Evolutionary conservation across 35 echinoderm and acorn worm species (phyloP).

Genomic region (Strongylocentrotus purpuratus): DNA sequence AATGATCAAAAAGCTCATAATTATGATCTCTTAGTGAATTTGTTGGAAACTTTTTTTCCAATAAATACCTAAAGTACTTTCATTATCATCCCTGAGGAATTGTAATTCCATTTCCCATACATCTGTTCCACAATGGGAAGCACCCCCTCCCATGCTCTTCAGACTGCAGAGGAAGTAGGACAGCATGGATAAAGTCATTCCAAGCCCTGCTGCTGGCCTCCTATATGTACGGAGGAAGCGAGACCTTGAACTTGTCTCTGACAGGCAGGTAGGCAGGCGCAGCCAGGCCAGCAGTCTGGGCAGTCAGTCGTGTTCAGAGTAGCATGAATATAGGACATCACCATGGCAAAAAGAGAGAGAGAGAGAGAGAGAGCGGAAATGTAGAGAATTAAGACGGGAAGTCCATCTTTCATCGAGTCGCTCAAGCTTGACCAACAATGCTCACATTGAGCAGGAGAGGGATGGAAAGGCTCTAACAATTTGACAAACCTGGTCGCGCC

Average conservation of each 20-base stretch:
- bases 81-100: no score
- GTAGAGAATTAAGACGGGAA: not conserved
- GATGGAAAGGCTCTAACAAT: not conserved
- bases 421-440: constrained; percentile 1
- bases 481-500: not conserved
- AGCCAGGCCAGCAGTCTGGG: not conserved
- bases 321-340: constrained; percentile 17
- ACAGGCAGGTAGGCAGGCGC: not conserved
- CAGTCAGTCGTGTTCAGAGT: not conserved
- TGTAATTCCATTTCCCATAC: not conserved
- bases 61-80: no score
- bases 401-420: not conserved
- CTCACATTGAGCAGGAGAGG: not conserved
- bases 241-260: not conserved
- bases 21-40: not conserved
- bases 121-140: not conserved
- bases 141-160: not conserved
- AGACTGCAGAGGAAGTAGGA: not conserved
- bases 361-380: not conserved
- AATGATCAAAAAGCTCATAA: not conserved
- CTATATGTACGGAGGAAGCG: not conserved
- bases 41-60: no score
- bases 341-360: not conserved
- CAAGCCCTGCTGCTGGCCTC: not conserved
- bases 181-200: not conserved